Evolutionary conservation across 2,113 vertebrate species (phyloP).

Genomic region (Anseranas semipalmata): DNA sequence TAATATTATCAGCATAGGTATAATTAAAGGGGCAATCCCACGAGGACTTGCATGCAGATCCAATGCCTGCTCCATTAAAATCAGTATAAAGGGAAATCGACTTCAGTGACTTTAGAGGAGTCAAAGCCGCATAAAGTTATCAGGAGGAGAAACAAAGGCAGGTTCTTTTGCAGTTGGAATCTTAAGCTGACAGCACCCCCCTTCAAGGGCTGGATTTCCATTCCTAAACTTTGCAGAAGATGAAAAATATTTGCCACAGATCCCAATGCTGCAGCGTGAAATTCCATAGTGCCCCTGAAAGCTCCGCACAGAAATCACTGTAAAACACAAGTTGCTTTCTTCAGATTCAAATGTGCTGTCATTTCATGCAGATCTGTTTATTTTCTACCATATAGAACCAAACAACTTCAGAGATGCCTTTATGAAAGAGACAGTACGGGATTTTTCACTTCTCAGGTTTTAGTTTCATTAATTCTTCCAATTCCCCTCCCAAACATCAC

Average conservation of each 20-base stretch:
- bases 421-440: neutral
- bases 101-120: neutral
- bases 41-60: neutral
- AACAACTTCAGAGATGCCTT: neutral
- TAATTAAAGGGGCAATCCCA: constrained; percentile 42
- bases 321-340: neutral
- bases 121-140: constrained; percentile 14
- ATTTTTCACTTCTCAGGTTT: neutral
- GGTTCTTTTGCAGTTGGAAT: neutral
- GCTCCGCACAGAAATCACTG: neutral
- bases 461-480: neutral
- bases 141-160: neutral
- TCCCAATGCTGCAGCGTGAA: neutral
- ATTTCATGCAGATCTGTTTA: neutral
- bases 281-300: neutral
- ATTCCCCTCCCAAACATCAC: neutral
- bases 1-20: neutral
- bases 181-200: neutral
- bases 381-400: neutral
- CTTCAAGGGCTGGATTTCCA: neutral
- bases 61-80: neutral
- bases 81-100: neutral
- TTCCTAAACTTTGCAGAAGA: neutral
- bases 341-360: neutral
- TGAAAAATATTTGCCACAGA: neutral